Percentiles rank a stretch among this genome's conserved stretches.
Evolutionary conservation across 2,797 vertebrate genomes (phyloP).

Genomic region (Stomatorhinus walkeri): DNA sequence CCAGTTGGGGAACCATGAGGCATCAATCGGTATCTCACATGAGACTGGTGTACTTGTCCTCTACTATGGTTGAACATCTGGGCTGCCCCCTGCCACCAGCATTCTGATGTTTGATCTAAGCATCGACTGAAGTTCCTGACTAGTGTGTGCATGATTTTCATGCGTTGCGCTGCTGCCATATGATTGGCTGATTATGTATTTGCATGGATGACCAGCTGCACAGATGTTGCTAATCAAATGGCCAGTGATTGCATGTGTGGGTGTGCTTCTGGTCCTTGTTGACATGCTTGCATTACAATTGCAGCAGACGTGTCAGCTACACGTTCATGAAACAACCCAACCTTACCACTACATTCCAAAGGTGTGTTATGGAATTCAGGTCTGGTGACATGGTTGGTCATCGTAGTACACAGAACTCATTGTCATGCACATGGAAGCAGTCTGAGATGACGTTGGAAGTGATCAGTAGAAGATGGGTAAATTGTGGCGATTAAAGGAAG

Average conservation of each 20-base stretch:
- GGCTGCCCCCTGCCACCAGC: neutral
- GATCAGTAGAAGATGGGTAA: neutral
- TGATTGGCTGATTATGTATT: neutral
- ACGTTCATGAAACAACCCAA: neutral
- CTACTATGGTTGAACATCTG: neutral
- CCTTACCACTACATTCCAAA: neutral
- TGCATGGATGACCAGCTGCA: neutral
- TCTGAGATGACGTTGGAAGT: neutral
- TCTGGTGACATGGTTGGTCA: neutral
- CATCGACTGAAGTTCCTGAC: neutral
- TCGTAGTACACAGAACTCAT: neutral
- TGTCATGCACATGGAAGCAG: neutral
- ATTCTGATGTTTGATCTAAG: neutral
- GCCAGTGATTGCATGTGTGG: neutral
- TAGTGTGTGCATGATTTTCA: neutral
- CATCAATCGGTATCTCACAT: neutral
- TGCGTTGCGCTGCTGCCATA: neutral
- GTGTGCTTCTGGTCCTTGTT: neutral
- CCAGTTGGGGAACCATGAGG: neutral
- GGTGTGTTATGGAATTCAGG: neutral
- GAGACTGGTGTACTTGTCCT: neutral
- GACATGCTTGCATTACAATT: neutral
- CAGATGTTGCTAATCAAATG: neutral
- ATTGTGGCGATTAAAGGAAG: neutral
- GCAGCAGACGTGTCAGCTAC: neutral